Percentiles rank a stretch among this genome's conserved stretches.
Evolutionary conservation across 2,113 vertebrate genomes (phyloP).

Genomic region (Dasyurus viverrinus): DNA sequence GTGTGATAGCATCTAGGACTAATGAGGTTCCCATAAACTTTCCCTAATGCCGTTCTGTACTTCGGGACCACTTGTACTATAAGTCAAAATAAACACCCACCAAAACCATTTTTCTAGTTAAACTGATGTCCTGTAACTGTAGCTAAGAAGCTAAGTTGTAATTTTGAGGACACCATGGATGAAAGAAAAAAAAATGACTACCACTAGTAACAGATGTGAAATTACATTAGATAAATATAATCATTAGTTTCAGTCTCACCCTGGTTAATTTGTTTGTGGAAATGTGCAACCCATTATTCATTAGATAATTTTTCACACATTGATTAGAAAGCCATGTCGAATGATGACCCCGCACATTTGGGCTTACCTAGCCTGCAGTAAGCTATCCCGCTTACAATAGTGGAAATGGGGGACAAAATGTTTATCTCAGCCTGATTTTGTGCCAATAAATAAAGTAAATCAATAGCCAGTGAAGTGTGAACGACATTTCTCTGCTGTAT

Average conservation of each 20-base stretch:
- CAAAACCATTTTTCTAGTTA: slow-evolving; percentile 77
- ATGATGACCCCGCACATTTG: slow-evolving; percentile 94
- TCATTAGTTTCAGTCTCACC: slow-evolving; percentile 98
- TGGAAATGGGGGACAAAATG: slow-evolving; percentile 94
- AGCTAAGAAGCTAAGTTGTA: slow-evolving; percentile 80
- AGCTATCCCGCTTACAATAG: slow-evolving; percentile 88
- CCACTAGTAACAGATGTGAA: slow-evolving; percentile 94
- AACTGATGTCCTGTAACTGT: slow-evolving; percentile 75
- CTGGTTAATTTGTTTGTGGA: slow-evolving; percentile 99
- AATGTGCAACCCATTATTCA: slow-evolving; percentile 98
- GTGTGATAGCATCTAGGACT: slow-evolving; percentile 12
- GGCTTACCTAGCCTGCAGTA: slow-evolving; percentile 91
- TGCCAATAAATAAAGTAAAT: slow-evolving; percentile 99
- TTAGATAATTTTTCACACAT: slow-evolving; percentile 99
- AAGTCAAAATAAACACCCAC: slow-evolving; percentile 64
- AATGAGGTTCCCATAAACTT: slow-evolving; percentile 33
- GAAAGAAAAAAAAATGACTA: slow-evolving; percentile 87
- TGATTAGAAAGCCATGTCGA: slow-evolving; percentile 95
- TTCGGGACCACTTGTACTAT: slow-evolving; percentile 50
- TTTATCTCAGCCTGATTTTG: slow-evolving; percentile 96
- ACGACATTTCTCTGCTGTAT: slow-evolving; percentile 94
- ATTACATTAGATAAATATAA: slow-evolving; percentile 99
- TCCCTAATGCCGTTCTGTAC: slow-evolving; percentile 59
- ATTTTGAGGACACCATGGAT: slow-evolving; percentile 82
- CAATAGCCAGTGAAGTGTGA: slow-evolving; percentile 99